Evolutionary conservation across 2,797 vertebrate species (phyloP).

Genomic region (Nyctalus aviator): DNA sequence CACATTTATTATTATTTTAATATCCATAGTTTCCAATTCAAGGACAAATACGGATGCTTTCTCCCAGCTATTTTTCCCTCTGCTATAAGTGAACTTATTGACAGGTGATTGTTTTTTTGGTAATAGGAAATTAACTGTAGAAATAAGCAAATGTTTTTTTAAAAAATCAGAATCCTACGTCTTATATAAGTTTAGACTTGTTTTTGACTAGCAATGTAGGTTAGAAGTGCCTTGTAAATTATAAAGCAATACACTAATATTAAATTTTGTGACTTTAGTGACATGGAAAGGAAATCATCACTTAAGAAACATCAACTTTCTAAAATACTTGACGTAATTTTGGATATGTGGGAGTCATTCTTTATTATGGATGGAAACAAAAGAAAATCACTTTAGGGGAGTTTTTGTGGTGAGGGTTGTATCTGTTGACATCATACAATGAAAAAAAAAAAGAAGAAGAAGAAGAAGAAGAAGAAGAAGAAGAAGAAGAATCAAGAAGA

Average conservation of each 20-base stretch:
- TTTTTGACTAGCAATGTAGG: conserved; percentile 9
- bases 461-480: background rate
- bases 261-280: conserved; percentile 47
- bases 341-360: conserved; percentile 79
- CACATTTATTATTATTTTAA: conserved; percentile 47
- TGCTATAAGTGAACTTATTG: conserved; percentile 10
- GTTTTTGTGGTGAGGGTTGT: conserved; percentile 30
- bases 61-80: background rate
- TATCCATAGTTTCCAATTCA: conserved; percentile 1
- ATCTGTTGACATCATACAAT: background rate
- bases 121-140: conserved; percentile 47
- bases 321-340: conserved; percentile 65
- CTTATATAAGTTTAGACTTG: conserved; percentile 43
- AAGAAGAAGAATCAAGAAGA: background rate
- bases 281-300: conserved; percentile 13
- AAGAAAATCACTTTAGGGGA: background rate
- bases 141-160: background rate
- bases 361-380: conserved; percentile 56
- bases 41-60: background rate
- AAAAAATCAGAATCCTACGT: conserved; percentile 24
- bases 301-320: conserved; percentile 60
- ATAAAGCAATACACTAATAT: background rate
- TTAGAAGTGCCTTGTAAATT: conserved; percentile 28
- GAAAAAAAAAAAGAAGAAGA: background rate
- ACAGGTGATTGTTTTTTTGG: conserved; percentile 60